These are phyloP conservation scores for Ridgeia piscesae DNA, from an alignment of 1,140 invertebrate species.

Conservation along the genomic window DNA sequence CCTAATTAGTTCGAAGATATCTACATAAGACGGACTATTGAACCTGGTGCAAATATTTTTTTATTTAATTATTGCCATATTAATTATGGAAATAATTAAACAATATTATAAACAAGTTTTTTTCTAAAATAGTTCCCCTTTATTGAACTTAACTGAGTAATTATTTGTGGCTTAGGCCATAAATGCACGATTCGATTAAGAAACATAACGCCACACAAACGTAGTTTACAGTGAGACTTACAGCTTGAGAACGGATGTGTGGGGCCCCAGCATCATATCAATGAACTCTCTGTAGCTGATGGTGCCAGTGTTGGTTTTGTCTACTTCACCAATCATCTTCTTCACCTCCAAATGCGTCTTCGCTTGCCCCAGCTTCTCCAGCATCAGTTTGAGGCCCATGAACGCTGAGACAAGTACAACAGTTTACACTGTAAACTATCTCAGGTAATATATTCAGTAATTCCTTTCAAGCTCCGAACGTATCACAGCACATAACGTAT, in stretches of 20 bases:
- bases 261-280: constrained; percentile 48
- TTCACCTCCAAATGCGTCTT: constrained; percentile 90
- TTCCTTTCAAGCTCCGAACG: too few relatives aligned
- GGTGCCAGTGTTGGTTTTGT: constrained; percentile 40
- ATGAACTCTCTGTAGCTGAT: constrained; percentile 50
- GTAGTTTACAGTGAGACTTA: constrained; percentile 31
- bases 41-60: too few relatives aligned
- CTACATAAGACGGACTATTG: too few relatives aligned
- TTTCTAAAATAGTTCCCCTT: background rate
- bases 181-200: too few relatives aligned
- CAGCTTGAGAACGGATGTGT: constrained; percentile 44
- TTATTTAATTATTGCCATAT: too few relatives aligned
- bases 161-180: background rate
- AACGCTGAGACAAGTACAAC: background rate
- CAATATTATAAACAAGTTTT: too few relatives aligned
- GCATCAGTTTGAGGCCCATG: constrained; percentile 84
- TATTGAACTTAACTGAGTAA: background rate
- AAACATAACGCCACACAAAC: background rate
- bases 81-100: too few relatives aligned
- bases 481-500: too few relatives aligned
- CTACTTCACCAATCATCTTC: constrained; percentile 74
- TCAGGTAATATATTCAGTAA: too few relatives aligned
- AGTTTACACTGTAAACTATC: too few relatives aligned
- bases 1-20: too few relatives aligned
- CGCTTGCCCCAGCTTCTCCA: constrained; percentile 89